phyloP scores from a whole-genome alignment of 92 coral and sea anemone species.

The Parazoanthus swiftii region DNA sequence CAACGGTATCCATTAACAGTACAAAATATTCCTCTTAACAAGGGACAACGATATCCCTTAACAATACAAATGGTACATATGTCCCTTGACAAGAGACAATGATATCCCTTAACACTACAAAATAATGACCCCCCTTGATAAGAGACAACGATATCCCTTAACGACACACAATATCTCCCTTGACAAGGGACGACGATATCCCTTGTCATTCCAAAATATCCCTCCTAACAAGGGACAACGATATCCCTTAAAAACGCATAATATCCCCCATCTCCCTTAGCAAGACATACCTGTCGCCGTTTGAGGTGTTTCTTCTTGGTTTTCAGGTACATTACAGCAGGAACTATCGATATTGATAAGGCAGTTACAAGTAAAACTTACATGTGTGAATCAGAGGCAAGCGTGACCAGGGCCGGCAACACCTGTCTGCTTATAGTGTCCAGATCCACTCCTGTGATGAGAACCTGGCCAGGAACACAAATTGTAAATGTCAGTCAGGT shows the following conservation, averaged over 20 bases:
- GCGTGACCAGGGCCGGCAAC: slow-evolving; percentile 90
- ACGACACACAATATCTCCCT: background rate
- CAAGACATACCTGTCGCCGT: background rate
- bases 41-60: background rate
- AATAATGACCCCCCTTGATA: too few species aligned
- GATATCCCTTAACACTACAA: too few species aligned
- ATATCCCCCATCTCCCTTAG: background rate
- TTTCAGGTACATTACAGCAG: too few species aligned
- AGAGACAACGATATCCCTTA: background rate
- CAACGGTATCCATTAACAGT: background rate
- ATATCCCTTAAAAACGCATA: too few species aligned
- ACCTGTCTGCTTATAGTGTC: slow-evolving; percentile 88
- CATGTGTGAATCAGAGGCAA: slow-evolving; percentile 96
- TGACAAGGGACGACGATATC: too few species aligned
- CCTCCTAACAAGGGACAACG: background rate
- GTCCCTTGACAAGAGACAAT: background rate
- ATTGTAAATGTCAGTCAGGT: background rate
- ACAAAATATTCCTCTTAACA: background rate
- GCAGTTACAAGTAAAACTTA: slow-evolving; percentile 49
- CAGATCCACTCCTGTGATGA: slow-evolving; percentile 83
- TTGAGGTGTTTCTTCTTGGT: background rate
- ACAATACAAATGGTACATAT: too few species aligned
- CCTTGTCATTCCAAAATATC: background rate
- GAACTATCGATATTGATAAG: too few species aligned
- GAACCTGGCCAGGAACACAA: slow-evolving; percentile 57